Evolutionary conservation across 2,888 invertebrate species (phyloP).

Genomic region (Cactoblastis cactorum): DNA sequence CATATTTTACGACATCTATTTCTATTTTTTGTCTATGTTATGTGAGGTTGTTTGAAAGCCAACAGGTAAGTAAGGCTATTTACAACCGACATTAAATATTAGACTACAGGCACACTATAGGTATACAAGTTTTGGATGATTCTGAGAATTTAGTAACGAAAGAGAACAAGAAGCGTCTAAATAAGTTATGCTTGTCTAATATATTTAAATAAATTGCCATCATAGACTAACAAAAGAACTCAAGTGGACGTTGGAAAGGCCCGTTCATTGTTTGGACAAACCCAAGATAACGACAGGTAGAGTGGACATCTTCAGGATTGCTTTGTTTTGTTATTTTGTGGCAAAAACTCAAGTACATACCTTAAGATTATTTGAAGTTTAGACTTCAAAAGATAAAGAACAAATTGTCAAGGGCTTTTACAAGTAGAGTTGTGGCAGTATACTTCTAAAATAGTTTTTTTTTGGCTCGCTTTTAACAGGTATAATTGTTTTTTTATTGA

Average conservation of each 20-base stretch:
- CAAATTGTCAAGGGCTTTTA: not conserved
- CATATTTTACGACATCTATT: too few relatives aligned
- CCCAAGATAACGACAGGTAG: constrained; percentile 9
- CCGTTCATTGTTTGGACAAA: constrained; percentile 11
- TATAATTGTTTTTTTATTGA: not conserved
- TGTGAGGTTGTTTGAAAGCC: not conserved
- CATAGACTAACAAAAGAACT: constrained; percentile 1
- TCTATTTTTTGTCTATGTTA: not conserved
- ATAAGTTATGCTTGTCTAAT: too few relatives aligned
- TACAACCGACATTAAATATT: not conserved
- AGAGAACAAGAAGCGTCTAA: too few relatives aligned
- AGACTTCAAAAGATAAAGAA: not conserved
- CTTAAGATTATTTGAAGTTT: not conserved
- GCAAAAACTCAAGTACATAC: constrained; percentile 6
- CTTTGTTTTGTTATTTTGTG: constrained; percentile 8
- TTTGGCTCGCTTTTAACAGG: not conserved
- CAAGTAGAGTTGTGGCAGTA: not conserved
- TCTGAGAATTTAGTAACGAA: too few relatives aligned
- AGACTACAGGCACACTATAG: not conserved
- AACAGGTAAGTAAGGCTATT: not conserved
- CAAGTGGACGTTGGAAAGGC: constrained; percentile 5
- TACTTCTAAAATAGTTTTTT: not conserved
- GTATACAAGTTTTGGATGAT: not conserved
- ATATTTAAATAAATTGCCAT: not conserved
- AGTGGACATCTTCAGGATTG: not conserved